phyloP scores from a whole-genome alignment of 2,797 vertebrate genomes.

The Eupleurogrammus muticus region DNA sequence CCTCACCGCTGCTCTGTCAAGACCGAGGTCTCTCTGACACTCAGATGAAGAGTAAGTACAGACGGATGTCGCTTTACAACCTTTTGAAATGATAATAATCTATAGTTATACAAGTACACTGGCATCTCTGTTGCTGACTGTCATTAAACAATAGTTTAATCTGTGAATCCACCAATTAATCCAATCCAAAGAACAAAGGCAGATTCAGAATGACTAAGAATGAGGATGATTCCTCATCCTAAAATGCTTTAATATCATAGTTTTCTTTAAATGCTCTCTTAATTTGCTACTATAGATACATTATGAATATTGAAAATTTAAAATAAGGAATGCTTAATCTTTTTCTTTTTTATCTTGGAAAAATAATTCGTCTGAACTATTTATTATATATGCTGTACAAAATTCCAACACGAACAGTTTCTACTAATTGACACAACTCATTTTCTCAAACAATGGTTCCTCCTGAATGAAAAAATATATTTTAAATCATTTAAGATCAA shows the following conservation, averaged over 20 bases:
- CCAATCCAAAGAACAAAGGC: background rate
- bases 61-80: background rate
- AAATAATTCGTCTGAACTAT: too few relatives aligned
- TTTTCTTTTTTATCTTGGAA: too few relatives aligned
- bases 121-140: background rate
- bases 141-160: background rate
- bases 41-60: conserved; percentile 83
- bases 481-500: too few relatives aligned
- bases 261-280: background rate
- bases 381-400: too few relatives aligned
- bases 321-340: background rate
- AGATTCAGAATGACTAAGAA: background rate
- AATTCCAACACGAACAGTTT: too few relatives aligned
- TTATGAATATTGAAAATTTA: too few relatives aligned
- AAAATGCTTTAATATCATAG: background rate
- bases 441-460: too few relatives aligned
- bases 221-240: background rate
- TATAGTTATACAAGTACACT: background rate
- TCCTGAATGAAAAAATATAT: too few relatives aligned
- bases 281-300: too few relatives aligned
- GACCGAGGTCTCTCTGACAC: conserved; percentile 62
- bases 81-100: background rate
- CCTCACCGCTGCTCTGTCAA: conserved; percentile 63
- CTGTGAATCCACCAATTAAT: background rate
- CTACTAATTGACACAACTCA: too few relatives aligned